These are phyloP conservation scores for Lamproptera curius DNA, from an alignment of 2,888 invertebrate species.

Conservation along the genomic window DNA sequence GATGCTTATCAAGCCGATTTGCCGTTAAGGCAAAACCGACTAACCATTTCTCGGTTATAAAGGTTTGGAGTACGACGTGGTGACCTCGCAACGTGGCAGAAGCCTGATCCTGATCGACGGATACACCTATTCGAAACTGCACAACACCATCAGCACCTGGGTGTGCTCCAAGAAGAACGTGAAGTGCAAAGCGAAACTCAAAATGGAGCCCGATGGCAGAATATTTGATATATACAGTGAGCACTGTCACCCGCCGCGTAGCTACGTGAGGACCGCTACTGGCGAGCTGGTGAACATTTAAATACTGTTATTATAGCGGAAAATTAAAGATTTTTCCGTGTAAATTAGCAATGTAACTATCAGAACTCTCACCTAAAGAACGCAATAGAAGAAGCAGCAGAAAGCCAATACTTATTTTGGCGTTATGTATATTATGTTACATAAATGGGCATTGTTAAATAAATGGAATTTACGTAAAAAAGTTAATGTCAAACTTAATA, in stretches of 20 bases:
- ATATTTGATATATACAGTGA: slow-evolving; percentile 23
- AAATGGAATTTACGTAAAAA: too few relatives aligned
- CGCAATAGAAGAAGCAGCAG: too few relatives aligned
- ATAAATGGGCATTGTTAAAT: too few relatives aligned
- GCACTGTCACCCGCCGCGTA: slow-evolving; percentile 25
- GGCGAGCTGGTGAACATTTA: not conserved
- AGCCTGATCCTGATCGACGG: slow-evolving; percentile 32
- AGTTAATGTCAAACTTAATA: too few relatives aligned
- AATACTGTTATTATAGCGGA: too few relatives aligned
- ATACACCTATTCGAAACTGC: slow-evolving; percentile 30
- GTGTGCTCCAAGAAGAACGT: slow-evolving; percentile 31
- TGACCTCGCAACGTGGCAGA: slow-evolving; percentile 33
- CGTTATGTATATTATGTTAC: too few relatives aligned
- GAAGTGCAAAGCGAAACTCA: slow-evolving; percentile 35
- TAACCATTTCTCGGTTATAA: not conserved
- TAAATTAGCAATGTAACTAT: too few relatives aligned
- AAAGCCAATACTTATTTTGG: too few relatives aligned
- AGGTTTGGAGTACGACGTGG: slow-evolving; percentile 29
- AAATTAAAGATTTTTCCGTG: too few relatives aligned
- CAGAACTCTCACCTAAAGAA: too few relatives aligned
- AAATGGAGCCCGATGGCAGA: slow-evolving; percentile 26
- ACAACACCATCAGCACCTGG: slow-evolving; percentile 22
- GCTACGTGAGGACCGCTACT: not conserved
- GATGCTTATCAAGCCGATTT: too few relatives aligned
- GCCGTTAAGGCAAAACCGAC: too few relatives aligned